Evolutionary conservation across 2,113 vertebrate species (phyloP), one percentile per base, ranked within the genome.

Genomic region (Corythoichthys intestinalis): DNA sequence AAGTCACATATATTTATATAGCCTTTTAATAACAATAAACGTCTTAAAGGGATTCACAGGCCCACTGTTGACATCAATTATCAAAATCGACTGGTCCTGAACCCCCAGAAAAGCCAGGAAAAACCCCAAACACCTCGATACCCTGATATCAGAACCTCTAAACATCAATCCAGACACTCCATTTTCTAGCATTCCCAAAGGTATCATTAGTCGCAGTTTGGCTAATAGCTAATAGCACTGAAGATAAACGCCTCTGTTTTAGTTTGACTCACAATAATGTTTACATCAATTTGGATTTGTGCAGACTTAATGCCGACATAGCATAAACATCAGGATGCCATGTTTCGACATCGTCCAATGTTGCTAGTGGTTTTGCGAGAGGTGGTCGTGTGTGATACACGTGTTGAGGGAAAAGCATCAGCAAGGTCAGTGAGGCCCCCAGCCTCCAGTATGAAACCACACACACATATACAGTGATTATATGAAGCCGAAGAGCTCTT

Each of bases 401-500:
- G 56, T 13, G 34, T 14, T 14, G 56, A 58, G 34, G 34, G 34
- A 38, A 38, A 58, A 6, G 34, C 56, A 58, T 58, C 10, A 3
- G 28, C 20, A 34, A 37, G 56, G 56, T 58, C 34, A 58, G 56
- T 14, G 56, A 37, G 56, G 56, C 35, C 34, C 35, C 35, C 44
- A 56, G 50, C 35, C 64, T 69, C 44, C 20, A 53, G 59, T 66
- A 77, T 38, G 52, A 44, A 46, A 68, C 12, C 63, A 69, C 66
- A 62, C 52, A 48, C 62, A 68, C 50, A 50, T 59, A 54, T 11
- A 50, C 58, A 41, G 6, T 2, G 10, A 44, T 20, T 72, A 74
- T 69, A 62, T 77, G 71, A 69, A 65, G 72, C 65, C 64, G 73
- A 67, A 66, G 34, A 72, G 66, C 61, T 78, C 48, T 87, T 64